Evolutionary conservation across 2,797 vertebrate species (phyloP).

Genomic region (Enteromius mattozi): DNA sequence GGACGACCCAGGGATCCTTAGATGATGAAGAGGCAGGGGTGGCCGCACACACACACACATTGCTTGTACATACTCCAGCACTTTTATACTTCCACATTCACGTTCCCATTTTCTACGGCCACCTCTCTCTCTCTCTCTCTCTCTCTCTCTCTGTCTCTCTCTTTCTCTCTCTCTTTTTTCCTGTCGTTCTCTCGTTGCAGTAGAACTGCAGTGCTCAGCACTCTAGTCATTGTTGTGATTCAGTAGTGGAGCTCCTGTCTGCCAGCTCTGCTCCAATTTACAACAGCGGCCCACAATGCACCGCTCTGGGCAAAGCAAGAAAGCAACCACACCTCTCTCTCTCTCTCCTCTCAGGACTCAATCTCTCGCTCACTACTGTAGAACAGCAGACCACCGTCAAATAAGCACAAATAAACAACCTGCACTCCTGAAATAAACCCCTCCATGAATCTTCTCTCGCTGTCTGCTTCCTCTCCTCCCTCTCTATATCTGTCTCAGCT

Average conservation of each 20-base stretch:
- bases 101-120: constrained; percentile 23
- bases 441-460: constrained; percentile 20
- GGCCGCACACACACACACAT: neutral
- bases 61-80: constrained; percentile 27
- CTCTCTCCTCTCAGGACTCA: constrained; percentile 58
- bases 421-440: constrained; percentile 37
- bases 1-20: constrained; percentile 44
- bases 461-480: constrained; percentile 5
- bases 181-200: constrained; percentile 32
- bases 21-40: constrained; percentile 44
- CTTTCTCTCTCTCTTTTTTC: constrained; percentile 22
- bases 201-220: constrained; percentile 63
- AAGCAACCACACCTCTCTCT: constrained; percentile 51
- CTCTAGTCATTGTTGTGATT: constrained; percentile 69
- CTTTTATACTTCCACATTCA: constrained; percentile 46
- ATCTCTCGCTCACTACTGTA: constrained; percentile 58
- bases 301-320: constrained; percentile 6
- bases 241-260: constrained; percentile 60
- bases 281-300: constrained; percentile 63
- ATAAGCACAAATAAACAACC: constrained; percentile 40
- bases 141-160: constrained; percentile 32
- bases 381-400: constrained; percentile 24
- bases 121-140: constrained; percentile 30
- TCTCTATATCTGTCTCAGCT: constrained; percentile 35
- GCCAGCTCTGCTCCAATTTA: constrained; percentile 70